Percentiles rank a stretch among this genome's conserved stretches.
phyloP scores from a whole-genome alignment of 1,140 invertebrate species.

The Mya arenaria region DNA sequence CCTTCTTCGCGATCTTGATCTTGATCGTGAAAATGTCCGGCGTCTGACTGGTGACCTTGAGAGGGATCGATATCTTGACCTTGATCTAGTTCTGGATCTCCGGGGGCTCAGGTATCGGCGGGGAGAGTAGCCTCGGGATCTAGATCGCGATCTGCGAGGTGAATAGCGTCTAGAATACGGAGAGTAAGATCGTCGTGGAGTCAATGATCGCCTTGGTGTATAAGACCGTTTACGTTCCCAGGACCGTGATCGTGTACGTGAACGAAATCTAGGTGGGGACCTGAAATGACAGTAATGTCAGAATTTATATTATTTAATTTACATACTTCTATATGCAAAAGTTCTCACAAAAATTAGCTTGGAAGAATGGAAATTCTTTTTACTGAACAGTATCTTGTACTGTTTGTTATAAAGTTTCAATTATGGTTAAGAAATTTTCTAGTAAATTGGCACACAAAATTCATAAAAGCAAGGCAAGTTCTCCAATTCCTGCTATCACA shows the following conservation, averaged over 20 bases:
- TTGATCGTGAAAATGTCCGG: conserved; percentile 36
- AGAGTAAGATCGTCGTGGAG: conserved; percentile 11
- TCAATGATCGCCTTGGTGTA: conserved; percentile 16
- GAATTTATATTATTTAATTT: too few relatives aligned
- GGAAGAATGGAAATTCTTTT: too few relatives aligned
- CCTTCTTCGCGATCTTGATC: conserved; percentile 23
- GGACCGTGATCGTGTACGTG: conserved; percentile 16
- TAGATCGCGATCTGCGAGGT: conserved; percentile 35
- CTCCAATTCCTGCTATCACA: too few relatives aligned
- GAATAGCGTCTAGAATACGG: conserved; percentile 23
- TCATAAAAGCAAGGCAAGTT: too few relatives aligned
- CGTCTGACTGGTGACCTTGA: conserved; percentile 43
- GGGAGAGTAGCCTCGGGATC: conserved; percentile 34
- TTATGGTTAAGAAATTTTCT: too few relatives aligned
- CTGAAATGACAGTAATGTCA: conserved; percentile 13
- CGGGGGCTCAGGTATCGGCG: conserved; percentile 11
- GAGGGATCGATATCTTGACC: conserved; percentile 36
- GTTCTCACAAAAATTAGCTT: too few relatives aligned
- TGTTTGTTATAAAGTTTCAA: too few relatives aligned
- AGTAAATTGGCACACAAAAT: too few relatives aligned
- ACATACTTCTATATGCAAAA: too few relatives aligned
- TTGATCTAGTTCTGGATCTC: conserved; percentile 3
- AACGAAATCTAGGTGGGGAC: conserved; percentile 12
- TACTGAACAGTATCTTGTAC: too few relatives aligned
- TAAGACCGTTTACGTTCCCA: background rate